Conservation (phyloP, 2,113 vertebrate species). For the Connochaetes taurinus region DNA sequence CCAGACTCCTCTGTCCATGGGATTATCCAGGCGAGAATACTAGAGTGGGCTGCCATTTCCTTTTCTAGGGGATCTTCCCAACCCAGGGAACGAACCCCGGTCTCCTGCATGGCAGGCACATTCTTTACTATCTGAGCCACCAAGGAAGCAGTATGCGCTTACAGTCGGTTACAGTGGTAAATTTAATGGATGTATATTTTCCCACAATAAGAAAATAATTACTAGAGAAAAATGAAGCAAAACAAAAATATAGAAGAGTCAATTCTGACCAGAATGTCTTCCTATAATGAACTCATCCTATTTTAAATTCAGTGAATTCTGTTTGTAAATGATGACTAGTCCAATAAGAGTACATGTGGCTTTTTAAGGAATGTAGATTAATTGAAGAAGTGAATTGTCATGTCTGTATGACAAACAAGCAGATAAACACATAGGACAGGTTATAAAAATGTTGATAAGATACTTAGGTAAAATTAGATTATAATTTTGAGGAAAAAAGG, state of each 20-base stretch:
- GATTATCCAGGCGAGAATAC: background rate
- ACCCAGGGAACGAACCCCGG: background rate
- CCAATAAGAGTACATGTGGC: background rate
- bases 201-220: background rate
- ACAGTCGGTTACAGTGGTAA: background rate
- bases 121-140: background rate
- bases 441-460: slow-evolving; percentile 4
- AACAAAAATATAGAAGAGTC: background rate
- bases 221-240: background rate
- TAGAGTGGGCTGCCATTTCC: background rate
- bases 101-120: background rate
- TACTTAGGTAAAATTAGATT: background rate
- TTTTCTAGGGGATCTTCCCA: background rate
- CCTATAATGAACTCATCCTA: background rate
- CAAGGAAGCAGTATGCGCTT: background rate
- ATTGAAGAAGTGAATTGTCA: background rate
- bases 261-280: background rate
- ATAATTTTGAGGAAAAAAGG: background rate
- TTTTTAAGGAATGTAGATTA: slow-evolving; percentile 38
- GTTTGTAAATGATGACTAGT: background rate
- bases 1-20: background rate
- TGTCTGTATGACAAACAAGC: background rate
- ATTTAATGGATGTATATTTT: background rate
- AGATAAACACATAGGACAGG: background rate
- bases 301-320: background rate